phyloP scores from a whole-genome alignment of 2,113 vertebrate genomes.

The Perca fluviatilis region DNA sequence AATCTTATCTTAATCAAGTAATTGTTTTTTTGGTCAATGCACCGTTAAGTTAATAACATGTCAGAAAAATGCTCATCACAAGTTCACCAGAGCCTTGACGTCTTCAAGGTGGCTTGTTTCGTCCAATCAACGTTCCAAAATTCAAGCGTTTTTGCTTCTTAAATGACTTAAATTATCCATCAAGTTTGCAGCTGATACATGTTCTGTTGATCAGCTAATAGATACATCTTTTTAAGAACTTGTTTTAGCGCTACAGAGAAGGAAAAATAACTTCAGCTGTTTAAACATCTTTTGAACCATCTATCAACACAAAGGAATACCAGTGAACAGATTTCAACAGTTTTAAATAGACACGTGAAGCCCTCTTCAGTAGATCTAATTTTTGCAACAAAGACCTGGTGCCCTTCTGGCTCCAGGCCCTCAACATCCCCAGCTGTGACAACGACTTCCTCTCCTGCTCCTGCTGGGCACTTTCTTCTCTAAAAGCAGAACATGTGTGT shows the following conservation, averaged over 20 bases:
- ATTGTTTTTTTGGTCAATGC: background rate
- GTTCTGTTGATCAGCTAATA: too few species aligned
- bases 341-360: background rate
- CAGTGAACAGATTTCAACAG: background rate
- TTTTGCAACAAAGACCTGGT: background rate
- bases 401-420: background rate
- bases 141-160: background rate
- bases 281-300: background rate
- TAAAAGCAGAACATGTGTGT: background rate
- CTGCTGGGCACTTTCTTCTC: background rate
- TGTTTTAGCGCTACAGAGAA: too few species aligned
- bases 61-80: background rate
- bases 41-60: background rate
- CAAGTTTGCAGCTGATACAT: too few species aligned
- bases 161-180: background rate
- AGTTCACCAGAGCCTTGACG: too few species aligned
- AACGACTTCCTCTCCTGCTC: conserved; percentile 26
- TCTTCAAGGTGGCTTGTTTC: too few species aligned
- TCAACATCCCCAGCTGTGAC: conserved; percentile 38
- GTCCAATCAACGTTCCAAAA: too few species aligned
- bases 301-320: background rate
- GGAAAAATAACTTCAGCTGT: background rate
- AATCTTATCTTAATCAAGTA: background rate
- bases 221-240: too few species aligned
- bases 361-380: background rate